Evolutionary conservation across 2,888 invertebrate genomes (phyloP).

Genomic region (Creontiades dilutus): DNA sequence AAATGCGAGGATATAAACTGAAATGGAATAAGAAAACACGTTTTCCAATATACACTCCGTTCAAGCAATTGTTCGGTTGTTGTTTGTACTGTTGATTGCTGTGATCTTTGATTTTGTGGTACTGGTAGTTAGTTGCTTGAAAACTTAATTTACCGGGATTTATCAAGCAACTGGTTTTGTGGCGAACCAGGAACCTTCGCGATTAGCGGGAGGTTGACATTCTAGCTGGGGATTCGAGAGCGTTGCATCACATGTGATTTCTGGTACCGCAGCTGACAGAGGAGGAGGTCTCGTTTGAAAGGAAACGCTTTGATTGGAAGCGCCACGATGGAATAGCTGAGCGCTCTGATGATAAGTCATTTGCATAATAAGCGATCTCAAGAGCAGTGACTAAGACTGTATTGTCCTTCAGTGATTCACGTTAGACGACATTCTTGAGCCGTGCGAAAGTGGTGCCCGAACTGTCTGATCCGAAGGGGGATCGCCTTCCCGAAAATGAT

Average conservation of each 20-base stretch:
- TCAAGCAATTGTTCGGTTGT: no score
- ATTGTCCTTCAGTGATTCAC: conserved; percentile 56
- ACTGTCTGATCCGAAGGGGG: not conserved
- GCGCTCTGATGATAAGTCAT: conserved; percentile 43
- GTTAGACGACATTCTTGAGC: conserved; percentile 40
- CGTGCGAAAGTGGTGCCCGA: conserved; percentile 31
- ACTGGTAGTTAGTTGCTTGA: no score
- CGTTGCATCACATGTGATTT: not conserved
- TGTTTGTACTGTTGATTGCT: no score
- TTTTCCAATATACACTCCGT: no score
- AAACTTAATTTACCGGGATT: no score
- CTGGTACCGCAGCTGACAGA: not conserved
- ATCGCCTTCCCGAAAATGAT: conserved; percentile 37
- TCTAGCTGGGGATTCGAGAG: not conserved
- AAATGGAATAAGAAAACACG: no score
- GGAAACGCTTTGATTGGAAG: conserved; percentile 56
- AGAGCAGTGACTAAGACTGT: conserved; percentile 54
- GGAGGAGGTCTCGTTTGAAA: conserved; percentile 28
- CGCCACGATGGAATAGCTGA: conserved; percentile 44
- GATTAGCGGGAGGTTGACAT: not conserved
- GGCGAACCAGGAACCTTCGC: no score
- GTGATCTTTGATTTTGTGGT: no score
- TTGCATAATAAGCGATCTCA: conserved; percentile 61
- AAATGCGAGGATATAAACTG: no score
- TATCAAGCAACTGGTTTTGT: no score